Conservation (phyloP, 2,797 vertebrate species). For the Sternarchorhynchus goeldii region DNA sequence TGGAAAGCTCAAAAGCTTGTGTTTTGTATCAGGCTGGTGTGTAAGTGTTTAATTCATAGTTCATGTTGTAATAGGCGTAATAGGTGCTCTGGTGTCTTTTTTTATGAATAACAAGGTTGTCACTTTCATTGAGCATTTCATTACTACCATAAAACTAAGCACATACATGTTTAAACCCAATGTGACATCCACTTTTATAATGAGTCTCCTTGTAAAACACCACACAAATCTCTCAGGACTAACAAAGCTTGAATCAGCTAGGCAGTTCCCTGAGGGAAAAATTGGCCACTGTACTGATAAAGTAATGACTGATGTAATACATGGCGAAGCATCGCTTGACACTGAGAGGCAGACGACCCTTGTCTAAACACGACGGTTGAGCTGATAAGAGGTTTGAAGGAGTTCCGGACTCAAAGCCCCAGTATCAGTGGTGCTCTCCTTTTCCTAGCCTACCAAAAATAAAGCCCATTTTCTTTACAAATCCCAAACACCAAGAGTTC, state of each 20-base stretch:
- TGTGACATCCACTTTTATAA: no score
- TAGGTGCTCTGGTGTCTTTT: no score
- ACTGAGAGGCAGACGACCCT: conserved; percentile 28
- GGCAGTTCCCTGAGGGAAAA: neutral
- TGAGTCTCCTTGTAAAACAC: neutral
- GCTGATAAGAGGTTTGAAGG: conserved; percentile 32
- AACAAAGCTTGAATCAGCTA: neutral
- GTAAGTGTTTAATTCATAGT: no score
- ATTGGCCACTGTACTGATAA: conserved; percentile 1
- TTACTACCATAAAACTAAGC: no score
- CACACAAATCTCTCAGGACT: neutral
- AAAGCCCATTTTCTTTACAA: conserved; percentile 43
- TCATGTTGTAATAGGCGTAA: no score
- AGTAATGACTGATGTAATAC: conserved; percentile 15
- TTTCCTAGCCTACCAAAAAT: conserved; percentile 53
- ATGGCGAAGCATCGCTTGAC: conserved; percentile 22
- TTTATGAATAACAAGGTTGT: no score
- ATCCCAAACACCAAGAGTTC: conserved; percentile 8
- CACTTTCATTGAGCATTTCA: no score
- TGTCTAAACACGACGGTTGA: conserved; percentile 28
- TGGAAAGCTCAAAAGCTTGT: no score
- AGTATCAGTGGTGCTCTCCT: conserved; percentile 42
- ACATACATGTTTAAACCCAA: no score
- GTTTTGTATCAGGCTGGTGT: no score
- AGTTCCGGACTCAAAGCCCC: conserved; percentile 46